These are phyloP conservation scores for Pocillopora verrucosa DNA, from an alignment of 64 coral and sea anemone species.

Conservation along the genomic window DNA sequence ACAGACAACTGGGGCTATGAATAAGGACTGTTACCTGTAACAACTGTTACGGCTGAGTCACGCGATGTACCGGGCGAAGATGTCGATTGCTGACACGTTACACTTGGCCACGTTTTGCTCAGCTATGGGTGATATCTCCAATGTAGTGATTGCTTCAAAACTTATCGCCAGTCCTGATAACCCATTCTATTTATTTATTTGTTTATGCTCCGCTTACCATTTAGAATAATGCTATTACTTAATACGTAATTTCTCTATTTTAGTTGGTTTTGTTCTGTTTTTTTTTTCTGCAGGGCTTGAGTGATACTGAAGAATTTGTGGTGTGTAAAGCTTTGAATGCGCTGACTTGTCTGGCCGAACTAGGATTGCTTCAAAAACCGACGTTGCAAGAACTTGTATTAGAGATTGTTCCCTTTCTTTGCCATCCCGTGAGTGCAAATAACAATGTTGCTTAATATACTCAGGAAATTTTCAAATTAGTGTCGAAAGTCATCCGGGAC, in stretches of 20 bases:
- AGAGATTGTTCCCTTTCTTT: slow-evolving; percentile 87
- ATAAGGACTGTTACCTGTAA: no score
- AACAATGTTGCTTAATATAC: neutral
- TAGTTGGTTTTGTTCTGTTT: neutral
- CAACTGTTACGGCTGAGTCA: no score
- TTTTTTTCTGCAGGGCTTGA: slow-evolving; percentile 73
- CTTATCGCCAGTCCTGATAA: no score
- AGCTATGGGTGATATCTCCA: no score
- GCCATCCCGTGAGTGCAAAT: slow-evolving; percentile 80
- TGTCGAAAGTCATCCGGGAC: neutral
- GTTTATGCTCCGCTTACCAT: no score
- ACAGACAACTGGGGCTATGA: no score
- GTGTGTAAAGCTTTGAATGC: slow-evolving; percentile 94
- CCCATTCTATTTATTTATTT: no score
- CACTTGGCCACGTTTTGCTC: no score
- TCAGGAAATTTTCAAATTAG: neutral
- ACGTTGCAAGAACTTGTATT: slow-evolving; percentile 85
- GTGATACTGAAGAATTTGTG: slow-evolving; percentile 97
- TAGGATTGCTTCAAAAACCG: slow-evolving; percentile 90
- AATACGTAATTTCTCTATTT: neutral
- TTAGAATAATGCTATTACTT: neutral
- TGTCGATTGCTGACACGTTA: no score
- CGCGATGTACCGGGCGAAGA: no score
- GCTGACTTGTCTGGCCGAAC: slow-evolving; percentile 90
- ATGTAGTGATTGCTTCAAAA: no score